These are phyloP conservation scores for Corythoichthys haematopterus DNA, from an alignment of 2,113 vertebrate genomes.

Conservation along the genomic window DNA sequence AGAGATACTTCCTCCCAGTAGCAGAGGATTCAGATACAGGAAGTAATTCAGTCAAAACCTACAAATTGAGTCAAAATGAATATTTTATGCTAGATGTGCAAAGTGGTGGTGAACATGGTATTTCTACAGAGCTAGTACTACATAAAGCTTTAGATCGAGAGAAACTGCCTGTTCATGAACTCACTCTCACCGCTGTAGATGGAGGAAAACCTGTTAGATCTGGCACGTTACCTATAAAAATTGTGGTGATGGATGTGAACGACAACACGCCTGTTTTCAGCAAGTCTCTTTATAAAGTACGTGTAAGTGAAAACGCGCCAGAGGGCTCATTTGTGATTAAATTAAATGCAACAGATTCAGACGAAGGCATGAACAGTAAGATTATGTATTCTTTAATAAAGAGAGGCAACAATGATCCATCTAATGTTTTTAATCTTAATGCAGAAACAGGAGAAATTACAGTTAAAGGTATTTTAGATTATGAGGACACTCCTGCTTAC, in stretches of 20 bases:
- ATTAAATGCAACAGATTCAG: slow-evolving; percentile 65
- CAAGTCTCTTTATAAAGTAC: slow-evolving; percentile 56
- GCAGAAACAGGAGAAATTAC: slow-evolving; percentile 74
- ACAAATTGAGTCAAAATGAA: slow-evolving; percentile 32
- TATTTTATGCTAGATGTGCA: slow-evolving; percentile 34
- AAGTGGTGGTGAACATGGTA: slow-evolving; percentile 19
- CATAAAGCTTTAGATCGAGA: slow-evolving; percentile 59
- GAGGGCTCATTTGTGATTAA: slow-evolving; percentile 32
- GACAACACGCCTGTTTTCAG: slow-evolving; percentile 60
- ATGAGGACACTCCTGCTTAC: slow-evolving; percentile 66
- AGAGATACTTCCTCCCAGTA: slow-evolving; percentile 44
- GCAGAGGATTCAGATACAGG: slow-evolving; percentile 56
- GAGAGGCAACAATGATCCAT: slow-evolving; percentile 60
- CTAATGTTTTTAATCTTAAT: slow-evolving; percentile 70
- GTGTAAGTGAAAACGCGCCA: slow-evolving; percentile 44
- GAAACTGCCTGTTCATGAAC: slow-evolving; percentile 34
- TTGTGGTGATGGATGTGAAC: slow-evolving; percentile 60
- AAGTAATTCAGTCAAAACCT: slow-evolving; percentile 43
- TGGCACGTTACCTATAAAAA: slow-evolving; percentile 32
- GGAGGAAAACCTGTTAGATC: slow-evolving; percentile 50
- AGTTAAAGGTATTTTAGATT: slow-evolving; percentile 64
- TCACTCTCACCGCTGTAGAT: slow-evolving; percentile 47
- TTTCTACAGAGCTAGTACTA: slow-evolving; percentile 39
- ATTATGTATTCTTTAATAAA: slow-evolving; percentile 65
- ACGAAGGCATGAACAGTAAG: slow-evolving; percentile 59